Evolutionary conservation across 2,888 invertebrate species (phyloP).

Genomic region (Acheta domesticus): DNA sequence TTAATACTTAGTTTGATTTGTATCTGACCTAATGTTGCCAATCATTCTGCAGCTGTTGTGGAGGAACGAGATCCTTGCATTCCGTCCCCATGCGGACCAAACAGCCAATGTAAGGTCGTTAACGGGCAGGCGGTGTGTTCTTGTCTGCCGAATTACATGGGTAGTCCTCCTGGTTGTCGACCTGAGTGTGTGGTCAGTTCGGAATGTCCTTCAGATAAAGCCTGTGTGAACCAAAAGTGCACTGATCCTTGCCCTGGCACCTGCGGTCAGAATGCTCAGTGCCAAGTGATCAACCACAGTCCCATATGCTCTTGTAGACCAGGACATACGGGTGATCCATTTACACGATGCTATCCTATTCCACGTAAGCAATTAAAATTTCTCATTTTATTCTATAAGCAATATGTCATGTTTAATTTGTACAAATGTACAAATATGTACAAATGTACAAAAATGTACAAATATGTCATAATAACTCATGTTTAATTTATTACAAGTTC

Average conservation of each 20-base stretch:
- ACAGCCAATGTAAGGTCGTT: conserved; percentile 59
- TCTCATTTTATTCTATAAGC: neutral
- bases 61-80: conserved; percentile 53
- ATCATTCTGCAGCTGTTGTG: conserved; percentile 3
- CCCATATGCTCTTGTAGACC: conserved; percentile 69
- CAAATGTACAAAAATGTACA: no score
- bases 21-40: neutral
- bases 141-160: conserved; percentile 61
- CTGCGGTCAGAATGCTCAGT: conserved; percentile 67
- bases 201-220: conserved; percentile 67
- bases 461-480: no score
- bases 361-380: conserved; percentile 40
- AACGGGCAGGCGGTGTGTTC: conserved; percentile 66
- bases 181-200: conserved; percentile 70
- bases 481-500: no score
- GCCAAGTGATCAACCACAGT: conserved; percentile 72
- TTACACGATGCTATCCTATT: conserved; percentile 44
- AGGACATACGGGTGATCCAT: conserved; percentile 65
- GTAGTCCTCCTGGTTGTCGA: conserved; percentile 64
- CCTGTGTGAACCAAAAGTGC: conserved; percentile 69
- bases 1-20: neutral
- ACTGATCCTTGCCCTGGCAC: conserved; percentile 69
- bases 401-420: no score
- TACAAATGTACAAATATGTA: no score
- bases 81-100: conserved; percentile 63